Percentiles rank a stretch among this genome's conserved stretches.
phyloP scores from a whole-genome alignment of 2,113 vertebrate genomes.

The Atlantisia rogersi region DNA sequence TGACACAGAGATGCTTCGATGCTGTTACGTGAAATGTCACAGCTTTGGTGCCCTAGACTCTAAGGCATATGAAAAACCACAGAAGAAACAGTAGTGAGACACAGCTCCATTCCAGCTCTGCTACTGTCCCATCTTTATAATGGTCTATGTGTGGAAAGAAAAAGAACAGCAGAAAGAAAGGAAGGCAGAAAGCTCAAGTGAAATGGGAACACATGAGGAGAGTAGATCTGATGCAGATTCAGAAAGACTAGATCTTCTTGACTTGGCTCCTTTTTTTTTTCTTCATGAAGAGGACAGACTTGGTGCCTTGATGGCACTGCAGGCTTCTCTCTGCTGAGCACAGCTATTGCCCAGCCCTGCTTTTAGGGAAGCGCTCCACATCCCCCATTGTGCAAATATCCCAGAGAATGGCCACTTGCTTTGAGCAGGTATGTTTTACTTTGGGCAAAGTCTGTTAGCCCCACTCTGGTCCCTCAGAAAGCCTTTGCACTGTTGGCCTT shows the following conservation, averaged over 20 bases:
- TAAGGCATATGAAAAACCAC: background rate
- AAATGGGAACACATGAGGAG: conserved; percentile 19
- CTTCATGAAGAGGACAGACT: background rate
- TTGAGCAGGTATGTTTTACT: background rate
- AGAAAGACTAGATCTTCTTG: conserved; percentile 14
- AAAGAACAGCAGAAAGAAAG: background rate
- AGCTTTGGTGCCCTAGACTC: background rate
- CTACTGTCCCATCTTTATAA: background rate
- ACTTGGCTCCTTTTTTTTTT: background rate
- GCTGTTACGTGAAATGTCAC: background rate
- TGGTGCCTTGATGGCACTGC: background rate
- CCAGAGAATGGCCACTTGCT: background rate
- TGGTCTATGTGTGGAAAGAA: background rate
- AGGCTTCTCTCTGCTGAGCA: background rate
- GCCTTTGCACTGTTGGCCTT: background rate
- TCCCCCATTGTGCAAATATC: background rate
- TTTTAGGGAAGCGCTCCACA: background rate
- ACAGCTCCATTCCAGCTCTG: background rate
- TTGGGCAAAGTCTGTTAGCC: background rate
- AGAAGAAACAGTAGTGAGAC: background rate
- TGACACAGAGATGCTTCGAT: background rate
- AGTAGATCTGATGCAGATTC: background rate
- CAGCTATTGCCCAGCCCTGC: background rate
- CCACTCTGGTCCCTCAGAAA: background rate
- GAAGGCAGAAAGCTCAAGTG: background rate